These are phyloP conservation scores for Dryadula phaetusa DNA, from an alignment of 2,888 invertebrate genomes.

Conservation along the genomic window DNA sequence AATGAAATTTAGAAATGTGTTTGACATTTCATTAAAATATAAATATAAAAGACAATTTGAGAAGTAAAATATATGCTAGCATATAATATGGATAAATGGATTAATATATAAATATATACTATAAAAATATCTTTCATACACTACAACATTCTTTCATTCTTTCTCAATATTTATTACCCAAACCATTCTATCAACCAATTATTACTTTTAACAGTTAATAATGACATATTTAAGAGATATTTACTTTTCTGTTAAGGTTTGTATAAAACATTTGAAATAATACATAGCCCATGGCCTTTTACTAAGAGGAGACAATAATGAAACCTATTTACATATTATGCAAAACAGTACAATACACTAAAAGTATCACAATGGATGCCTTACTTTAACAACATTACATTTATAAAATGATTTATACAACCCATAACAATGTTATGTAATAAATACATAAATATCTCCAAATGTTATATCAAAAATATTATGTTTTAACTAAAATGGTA, in stretches of 20 bases:
- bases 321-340: constrained; percentile 2
- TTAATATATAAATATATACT: constrained; percentile 31
- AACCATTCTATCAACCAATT: not conserved
- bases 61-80: constrained; percentile 22
- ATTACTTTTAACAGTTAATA: constrained; percentile 20
- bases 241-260: constrained; percentile 28
- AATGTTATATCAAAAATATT: constrained; percentile 9
- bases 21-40: constrained; percentile 4
- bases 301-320: not conserved
- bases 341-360: not conserved
- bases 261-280: constrained; percentile 9
- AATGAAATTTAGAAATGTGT: constrained; percentile 15
- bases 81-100: constrained; percentile 30
- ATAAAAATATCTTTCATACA: constrained; percentile 22
- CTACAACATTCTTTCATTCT: constrained; percentile 2
- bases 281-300: not conserved
- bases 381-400: constrained; percentile 10
- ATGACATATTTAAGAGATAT: constrained; percentile 28
- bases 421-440: constrained; percentile 26
- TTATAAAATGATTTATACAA: constrained; percentile 28
- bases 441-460: constrained; percentile 35
- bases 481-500: constrained; percentile 23
- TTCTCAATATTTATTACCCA: not conserved
- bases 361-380: not conserved
- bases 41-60: constrained; percentile 10